Evolutionary conservation across 2,113 vertebrate genomes (phyloP), one percentile per base, ranked within the genome.

Genomic region (Aspidoscelis tigris): DNA sequence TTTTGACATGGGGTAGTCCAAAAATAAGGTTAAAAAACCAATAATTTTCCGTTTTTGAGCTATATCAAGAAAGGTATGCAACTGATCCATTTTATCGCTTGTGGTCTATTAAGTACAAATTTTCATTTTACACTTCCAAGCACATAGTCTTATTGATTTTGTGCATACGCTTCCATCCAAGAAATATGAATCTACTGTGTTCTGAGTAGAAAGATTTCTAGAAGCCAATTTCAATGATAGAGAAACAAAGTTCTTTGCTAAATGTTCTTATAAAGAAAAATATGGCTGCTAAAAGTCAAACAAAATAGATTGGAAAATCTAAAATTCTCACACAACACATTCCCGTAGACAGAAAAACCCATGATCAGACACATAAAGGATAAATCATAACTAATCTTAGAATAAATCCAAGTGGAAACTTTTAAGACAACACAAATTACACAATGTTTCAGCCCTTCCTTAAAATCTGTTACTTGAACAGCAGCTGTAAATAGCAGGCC

Each of bases 201-300:
- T 75, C 53, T 81, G 26, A 61, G 39, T 20, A 86, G 81, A 86
- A 76, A 1, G 78, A 81, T 76, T 86, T 76, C 81, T 75, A 44
- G 47, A 78, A 41, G 33, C 10, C 7, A 33, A 61, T 43, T 39
- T 33, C 2, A 44, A 39, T 12, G 66, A 39, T 70, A 24, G 9
- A 86, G 41, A 69, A 68, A 80, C 14, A 66, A 65, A 76, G n/a
- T 16, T 80, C 47, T 69, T 66, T 43, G 76, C 7, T 20, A 55
- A 8, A 61, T 61, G 65, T 44, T 71, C 33, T 41, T 76, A 69
- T 69, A 18, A 61, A 44, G 41, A 43, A 80, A 39, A 41, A 4
- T 1, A 20, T 43, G 18, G 12, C n/a, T 66, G 39, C 16, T 20
- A 68, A 39, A 43, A 76, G 73, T 43, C 64, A 66, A 33, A 71